phyloP scores from a whole-genome alignment of 2,113 vertebrate genomes.

The Heterotis niloticus region DNA sequence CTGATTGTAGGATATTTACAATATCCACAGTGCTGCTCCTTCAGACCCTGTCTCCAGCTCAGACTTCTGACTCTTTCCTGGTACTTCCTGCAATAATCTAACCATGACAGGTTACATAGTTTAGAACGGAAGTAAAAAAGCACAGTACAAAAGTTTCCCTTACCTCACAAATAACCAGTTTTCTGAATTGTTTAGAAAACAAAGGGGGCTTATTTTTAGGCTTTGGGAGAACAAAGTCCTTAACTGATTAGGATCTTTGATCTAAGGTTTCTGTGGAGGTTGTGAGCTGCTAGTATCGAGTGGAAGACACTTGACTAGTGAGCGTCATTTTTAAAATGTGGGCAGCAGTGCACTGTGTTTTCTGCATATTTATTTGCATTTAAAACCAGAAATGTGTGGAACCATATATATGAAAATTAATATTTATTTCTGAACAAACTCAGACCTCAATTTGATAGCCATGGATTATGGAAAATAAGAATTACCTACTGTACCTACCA shows the following conservation, averaged over 20 bases:
- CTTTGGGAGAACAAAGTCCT: conserved; percentile 3
- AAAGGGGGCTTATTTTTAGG: conserved; percentile 25
- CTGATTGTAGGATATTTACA: not conserved
- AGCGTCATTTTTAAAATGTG: not conserved
- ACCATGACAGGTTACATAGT: not conserved
- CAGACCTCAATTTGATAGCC: too few relatives aligned
- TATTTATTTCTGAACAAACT: too few relatives aligned
- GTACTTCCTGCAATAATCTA: not conserved
- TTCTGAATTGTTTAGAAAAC: conserved; percentile 19
- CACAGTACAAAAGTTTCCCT: not conserved
- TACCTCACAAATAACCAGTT: conserved; percentile 9
- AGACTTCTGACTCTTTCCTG: not conserved
- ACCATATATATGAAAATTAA: too few relatives aligned
- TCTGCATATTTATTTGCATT: not conserved
- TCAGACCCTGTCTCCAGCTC: not conserved
- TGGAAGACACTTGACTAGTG: not conserved
- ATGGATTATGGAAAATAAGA: too few relatives aligned
- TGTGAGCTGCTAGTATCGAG: not conserved
- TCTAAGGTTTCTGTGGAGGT: conserved; percentile 14
- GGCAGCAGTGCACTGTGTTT: not conserved
- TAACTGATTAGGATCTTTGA: conserved; percentile 20
- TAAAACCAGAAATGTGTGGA: too few relatives aligned
- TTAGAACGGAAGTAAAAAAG: not conserved
- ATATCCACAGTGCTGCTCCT: not conserved
- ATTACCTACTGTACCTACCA: too few relatives aligned